Percentiles rank a stretch among this genome's conserved stretches.
phyloP scores from a whole-genome alignment of 2,888 invertebrate genomes.

The Cephus rjabovi region DNA sequence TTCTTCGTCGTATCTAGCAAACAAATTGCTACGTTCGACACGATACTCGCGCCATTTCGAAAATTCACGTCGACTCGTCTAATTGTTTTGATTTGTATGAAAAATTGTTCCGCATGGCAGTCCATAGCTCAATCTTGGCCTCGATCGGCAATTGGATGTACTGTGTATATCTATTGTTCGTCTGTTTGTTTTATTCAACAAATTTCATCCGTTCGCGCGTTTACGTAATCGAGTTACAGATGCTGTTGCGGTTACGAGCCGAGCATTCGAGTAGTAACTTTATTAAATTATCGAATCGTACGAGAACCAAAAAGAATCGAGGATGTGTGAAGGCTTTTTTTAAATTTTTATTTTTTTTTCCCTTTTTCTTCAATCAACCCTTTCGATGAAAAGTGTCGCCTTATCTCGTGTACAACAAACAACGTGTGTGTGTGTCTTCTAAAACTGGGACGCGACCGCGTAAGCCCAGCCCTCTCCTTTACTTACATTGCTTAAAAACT shows the following conservation, averaged over 20 bases:
- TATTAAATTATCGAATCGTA: conserved; percentile 23
- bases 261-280: conserved; percentile 16
- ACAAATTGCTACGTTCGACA: conserved; percentile 27
- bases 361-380: conserved; percentile 54
- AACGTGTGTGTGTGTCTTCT: conserved; percentile 54
- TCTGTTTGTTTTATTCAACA: conserved; percentile 12
- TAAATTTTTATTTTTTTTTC: conserved; percentile 48
- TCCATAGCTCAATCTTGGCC: conserved; percentile 41
- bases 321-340: conserved; percentile 59
- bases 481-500: conserved; percentile 58
- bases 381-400: conserved; percentile 57
- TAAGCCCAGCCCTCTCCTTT: conserved; percentile 46
- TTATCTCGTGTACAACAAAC: conserved; percentile 61
- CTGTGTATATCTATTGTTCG: conserved; percentile 18
- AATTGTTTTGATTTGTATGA: conserved; percentile 35
- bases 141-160: background rate
- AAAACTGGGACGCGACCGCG: conserved; percentile 49
- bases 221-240: conserved; percentile 36
- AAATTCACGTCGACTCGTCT: conserved; percentile 18
- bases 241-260: conserved; percentile 21
- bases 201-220: conserved; percentile 24
- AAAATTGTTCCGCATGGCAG: conserved; percentile 56
- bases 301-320: conserved; percentile 49
- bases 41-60: conserved; percentile 22
- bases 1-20: conserved; percentile 24